These are phyloP conservation scores for Neoscelio sp. DNA, from an alignment of 2,888 invertebrate genomes.

Conservation along the genomic window DNA sequence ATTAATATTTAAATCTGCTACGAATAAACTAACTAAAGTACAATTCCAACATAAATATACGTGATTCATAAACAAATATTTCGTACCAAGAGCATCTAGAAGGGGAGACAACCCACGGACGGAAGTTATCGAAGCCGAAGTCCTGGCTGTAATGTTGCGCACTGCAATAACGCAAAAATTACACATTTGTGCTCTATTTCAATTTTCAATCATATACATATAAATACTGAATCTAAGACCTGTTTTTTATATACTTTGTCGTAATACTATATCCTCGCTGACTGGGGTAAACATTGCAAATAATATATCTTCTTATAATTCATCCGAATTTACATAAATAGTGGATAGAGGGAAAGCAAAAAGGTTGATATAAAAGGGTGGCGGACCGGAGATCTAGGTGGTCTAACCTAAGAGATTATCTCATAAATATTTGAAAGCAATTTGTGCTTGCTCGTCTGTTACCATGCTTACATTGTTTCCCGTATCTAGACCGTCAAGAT, in stretches of 20 bases:
- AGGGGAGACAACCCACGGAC: constrained; percentile 80
- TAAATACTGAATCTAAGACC: constrained; percentile 23
- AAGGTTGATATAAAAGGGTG: constrained; percentile 3
- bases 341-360: not conserved
- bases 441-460: constrained; percentile 81
- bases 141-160: constrained; percentile 77
- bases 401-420: constrained; percentile 74
- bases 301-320: too few relatives aligned
- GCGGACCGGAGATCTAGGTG: not conserved
- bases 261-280: not conserved
- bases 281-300: too few relatives aligned
- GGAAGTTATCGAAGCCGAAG: constrained; percentile 72
- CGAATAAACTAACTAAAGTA: not conserved
- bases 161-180: constrained; percentile 79
- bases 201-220: constrained; percentile 14
- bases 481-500: constrained; percentile 77
- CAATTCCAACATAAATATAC: constrained; percentile 10
- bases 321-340: too few relatives aligned
- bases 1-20: too few relatives aligned
- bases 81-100: constrained; percentile 79
- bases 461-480: constrained; percentile 78
- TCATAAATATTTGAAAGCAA: constrained; percentile 82
- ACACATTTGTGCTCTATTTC: constrained; percentile 37
- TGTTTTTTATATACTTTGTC: constrained; percentile 10
- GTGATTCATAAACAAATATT: constrained; percentile 36